Conservation (phyloP, 2,113 vertebrate species). For the Lucifuga dentata region DNA sequence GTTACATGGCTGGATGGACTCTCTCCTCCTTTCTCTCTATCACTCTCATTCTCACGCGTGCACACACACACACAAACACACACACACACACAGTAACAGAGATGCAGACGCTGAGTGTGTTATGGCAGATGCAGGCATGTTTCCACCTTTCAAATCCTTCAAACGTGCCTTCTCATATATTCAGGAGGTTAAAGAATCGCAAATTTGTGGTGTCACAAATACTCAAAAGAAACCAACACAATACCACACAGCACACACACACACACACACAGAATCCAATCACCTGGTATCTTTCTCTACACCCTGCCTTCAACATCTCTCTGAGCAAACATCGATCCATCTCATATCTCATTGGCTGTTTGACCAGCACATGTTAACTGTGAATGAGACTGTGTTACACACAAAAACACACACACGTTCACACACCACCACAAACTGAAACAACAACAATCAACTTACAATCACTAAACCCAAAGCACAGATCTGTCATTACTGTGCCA, state of each 20-base stretch:
- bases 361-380: slow-evolving; percentile 22
- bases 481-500: not conserved
- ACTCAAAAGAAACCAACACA: not conserved
- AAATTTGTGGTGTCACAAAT: slow-evolving; percentile 1
- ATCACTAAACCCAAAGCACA: not conserved
- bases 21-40: not conserved
- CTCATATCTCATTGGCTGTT: slow-evolving; percentile 41
- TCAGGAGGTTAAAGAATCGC: not conserved
- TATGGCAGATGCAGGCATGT: not conserved
- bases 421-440: slow-evolving; percentile 31
- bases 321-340: slow-evolving; percentile 28
- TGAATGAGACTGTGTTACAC: not conserved
- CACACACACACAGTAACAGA: not conserved
- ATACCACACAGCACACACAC: not conserved
- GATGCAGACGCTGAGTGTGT: not conserved
- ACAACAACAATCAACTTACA: slow-evolving; percentile 24
- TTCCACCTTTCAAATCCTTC: slow-evolving; percentile 26
- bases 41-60: not conserved
- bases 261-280: not conserved
- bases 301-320: slow-evolving; percentile 19
- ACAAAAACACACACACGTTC: not conserved
- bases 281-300: slow-evolving; percentile 27
- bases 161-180: not conserved
- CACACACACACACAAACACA: not conserved
- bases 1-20: slow-evolving; percentile 24